Evolutionary conservation across 2,797 vertebrate species (phyloP), one percentile per base, ranked within the genome.

Genomic region (Silurus lanzhouensis): DNA sequence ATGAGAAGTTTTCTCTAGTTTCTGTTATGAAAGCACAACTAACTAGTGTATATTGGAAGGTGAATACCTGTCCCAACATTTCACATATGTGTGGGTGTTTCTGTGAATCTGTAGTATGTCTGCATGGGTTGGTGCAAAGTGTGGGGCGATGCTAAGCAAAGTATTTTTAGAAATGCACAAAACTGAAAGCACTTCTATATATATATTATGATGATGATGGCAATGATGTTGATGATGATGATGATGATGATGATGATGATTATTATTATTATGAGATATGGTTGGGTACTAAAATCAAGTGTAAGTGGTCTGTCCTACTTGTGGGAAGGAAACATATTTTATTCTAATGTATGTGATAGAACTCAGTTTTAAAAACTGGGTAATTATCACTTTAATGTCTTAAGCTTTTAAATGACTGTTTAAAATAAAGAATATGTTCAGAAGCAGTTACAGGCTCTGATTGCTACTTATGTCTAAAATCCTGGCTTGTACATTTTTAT

Each of bases 371-470:
- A 68, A 89, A 71, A 87, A 88, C 87, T 87, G 83, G 75, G 88
- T 74, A 75, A 63, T 84, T 82, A 84, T 85, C 84, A 84, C 67
- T 90, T 88, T 89, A 92, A 92, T 89, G 89, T 86, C 87, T 90
- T 89, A 91, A 89, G 79, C 85, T 91, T 88, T 89, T 80, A 92
- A 91, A 88, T 92, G 89, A 82, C 86, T 90, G 64, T 89, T 93
- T 91, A 84, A 86, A 93, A 93, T 94, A 95, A 94, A 95, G 71
- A 3, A 87, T 61, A 72, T 86, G 58, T 87, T 92, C 90, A 90
- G 88, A 90, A 92, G 81, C 6, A 84, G 82, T 44, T 85, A 88
- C 52, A 9, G 67, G 3, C n/a, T 70, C 46, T 61, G 48, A 63
- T 46, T 46, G 38, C 14, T 48, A 46, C 80, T 22, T 46, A 46